Base-by-base conservation (phyloP, 1,140 invertebrate genomes). In the Megalopta genalis region DNA sequence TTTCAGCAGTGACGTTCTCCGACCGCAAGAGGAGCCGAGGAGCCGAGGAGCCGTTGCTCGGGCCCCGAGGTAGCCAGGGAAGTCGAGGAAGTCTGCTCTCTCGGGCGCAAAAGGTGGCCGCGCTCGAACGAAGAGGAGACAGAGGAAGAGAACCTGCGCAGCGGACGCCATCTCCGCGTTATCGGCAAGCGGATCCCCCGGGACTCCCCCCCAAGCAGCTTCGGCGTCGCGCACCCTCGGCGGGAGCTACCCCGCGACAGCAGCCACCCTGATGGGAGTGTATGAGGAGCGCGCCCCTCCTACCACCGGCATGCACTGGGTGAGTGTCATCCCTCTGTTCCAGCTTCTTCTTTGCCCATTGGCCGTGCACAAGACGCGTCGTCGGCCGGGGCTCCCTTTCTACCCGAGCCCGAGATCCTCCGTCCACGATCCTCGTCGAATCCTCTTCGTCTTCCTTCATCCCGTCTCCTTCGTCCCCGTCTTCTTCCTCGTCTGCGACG, bases 271-370 rank as follows among this genome's bases (percentile, higher is more conserved):
- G 92, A 94, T 94, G 93, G 93, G 93, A 92, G 93, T 94, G 92
- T 94, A 93, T 93, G 93, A 93, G 92, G 93, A 93, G 90, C 93
- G 92, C 91, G 91, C 92, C 91, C 91, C 92, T 92, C 92, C 93
- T 90, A 93, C 92, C 88, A 93, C 93, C 93, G 93, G 93, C 92
- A 94, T 94, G 93, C 93, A 94, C 92, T 94, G 93, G 93, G 93
- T 94, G 86, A 93, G 91, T 92, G 84, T 87, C 82, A 86, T 87
- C 83, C 83, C 85, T 83, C 79, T 87, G 81, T 80, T 60, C 59
- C 37, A 32, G 64, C 37, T 42, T 72, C n/a, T 46, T 46, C 65
- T 73, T 74, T 83, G 80, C 80, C 76, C 65, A 80, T 86, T 82
- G 84, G 84, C 69, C 79, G 64, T 70, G 42, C 46, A 52, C 70